A percentile compares a stretch with the other conserved stretches of the same genome.
Evolutionary conservation across 1,140 invertebrate species (phyloP).

Genomic region (Zaprionus ghesquierei): DNA sequence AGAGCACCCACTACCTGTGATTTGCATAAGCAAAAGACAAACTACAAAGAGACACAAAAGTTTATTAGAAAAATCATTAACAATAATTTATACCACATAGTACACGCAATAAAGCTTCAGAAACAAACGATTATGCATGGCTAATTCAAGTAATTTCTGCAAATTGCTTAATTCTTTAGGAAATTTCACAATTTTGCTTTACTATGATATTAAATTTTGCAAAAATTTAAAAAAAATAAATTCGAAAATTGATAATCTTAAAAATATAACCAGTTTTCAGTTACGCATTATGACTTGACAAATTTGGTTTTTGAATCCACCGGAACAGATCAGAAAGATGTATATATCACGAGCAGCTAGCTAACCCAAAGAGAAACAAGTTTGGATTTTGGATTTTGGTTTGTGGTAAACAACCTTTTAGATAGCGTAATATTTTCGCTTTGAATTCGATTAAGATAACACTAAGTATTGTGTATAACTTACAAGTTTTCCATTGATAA

Average conservation of each 20-base stretch:
- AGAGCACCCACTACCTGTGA: constrained; percentile 73
- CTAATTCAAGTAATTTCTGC: background rate
- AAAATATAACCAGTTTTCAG: background rate
- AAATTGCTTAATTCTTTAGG: background rate
- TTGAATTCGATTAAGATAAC: constrained; percentile 15
- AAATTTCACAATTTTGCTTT: background rate
- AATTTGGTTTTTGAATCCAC: background rate
- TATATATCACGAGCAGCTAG: background rate
- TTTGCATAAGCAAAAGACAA: constrained; percentile 59
- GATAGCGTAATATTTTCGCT: background rate
- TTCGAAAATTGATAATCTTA: background rate
- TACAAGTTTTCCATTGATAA: constrained; percentile 10
- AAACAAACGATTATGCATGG: background rate
- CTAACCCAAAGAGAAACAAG: constrained; percentile 4
- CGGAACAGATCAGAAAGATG: background rate
- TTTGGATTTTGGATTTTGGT: background rate
- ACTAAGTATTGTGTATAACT: background rate
- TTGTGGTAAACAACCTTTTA: constrained; percentile 9
- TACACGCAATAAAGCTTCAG: constrained; percentile 16
- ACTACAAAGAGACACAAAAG: constrained; percentile 18
- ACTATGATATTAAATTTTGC: background rate
- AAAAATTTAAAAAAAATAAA: background rate
- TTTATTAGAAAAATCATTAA: constrained; percentile 55
- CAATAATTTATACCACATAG: constrained; percentile 23
- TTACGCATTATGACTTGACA: background rate